These are phyloP conservation scores for Epinephelus cyanopodus DNA, from an alignment of 2,113 vertebrate species.

Conservation along the genomic window DNA sequence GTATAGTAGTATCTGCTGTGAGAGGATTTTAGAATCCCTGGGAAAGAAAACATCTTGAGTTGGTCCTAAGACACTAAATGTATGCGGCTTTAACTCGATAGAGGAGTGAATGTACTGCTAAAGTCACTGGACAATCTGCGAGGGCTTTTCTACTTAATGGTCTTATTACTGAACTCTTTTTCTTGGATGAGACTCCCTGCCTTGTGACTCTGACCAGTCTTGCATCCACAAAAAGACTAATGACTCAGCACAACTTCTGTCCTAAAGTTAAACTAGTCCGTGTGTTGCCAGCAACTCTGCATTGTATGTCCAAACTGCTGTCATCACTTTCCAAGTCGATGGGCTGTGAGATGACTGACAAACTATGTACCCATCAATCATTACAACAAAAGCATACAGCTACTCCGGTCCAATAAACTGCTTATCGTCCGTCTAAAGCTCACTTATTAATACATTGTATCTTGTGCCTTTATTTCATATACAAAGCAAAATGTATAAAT, in stretches of 20 bases:
- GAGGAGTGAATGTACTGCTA: constrained; percentile 7
- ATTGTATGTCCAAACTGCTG: constrained; percentile 7
- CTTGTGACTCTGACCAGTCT: constrained; percentile 56
- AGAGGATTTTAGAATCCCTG: constrained; percentile 24
- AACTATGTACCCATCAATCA: neutral
- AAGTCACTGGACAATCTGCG: neutral
- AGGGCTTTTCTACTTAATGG: constrained; percentile 16
- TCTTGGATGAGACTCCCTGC: constrained; percentile 32
- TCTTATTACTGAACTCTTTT: constrained; percentile 33
- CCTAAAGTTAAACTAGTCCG: constrained; percentile 3
- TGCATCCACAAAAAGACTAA: constrained; percentile 46
- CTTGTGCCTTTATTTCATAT: neutral
- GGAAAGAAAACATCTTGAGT: constrained; percentile 39
- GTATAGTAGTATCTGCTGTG: constrained; percentile 1
- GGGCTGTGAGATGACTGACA: neutral
- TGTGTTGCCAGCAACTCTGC: constrained; percentile 8
- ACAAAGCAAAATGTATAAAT: neutral
- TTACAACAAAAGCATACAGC: neutral
- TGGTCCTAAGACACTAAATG: constrained; percentile 17
- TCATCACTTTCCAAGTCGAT: constrained; percentile 13
- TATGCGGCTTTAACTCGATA: constrained; percentile 18
- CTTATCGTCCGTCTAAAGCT: neutral
- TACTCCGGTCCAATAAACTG: neutral
- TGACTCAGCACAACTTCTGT: constrained; percentile 56
- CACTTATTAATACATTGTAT: neutral